Conservation (phyloP, 2,888 invertebrate species). For the Argynnis bischoffii region DNA sequence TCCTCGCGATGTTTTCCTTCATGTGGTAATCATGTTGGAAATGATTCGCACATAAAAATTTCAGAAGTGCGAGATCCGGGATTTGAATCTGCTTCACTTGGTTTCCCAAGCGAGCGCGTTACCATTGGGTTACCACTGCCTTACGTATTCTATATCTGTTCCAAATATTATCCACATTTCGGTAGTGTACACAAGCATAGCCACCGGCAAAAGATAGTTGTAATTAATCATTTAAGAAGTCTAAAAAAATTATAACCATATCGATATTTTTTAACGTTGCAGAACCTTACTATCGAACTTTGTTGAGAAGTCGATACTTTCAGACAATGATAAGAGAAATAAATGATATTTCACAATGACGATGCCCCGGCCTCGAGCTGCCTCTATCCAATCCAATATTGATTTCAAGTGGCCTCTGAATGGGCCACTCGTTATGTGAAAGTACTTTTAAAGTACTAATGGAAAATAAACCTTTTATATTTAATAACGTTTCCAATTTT, state of each 20-base stretch:
- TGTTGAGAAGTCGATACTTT: conserved; percentile 58
- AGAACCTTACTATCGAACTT: conserved; percentile 51
- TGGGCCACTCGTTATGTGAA: conserved; percentile 31
- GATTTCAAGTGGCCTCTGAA: conserved; percentile 39
- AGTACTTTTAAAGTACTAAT: conserved; percentile 32
- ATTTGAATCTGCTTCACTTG: too few relatives aligned
- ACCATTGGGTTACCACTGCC: too few relatives aligned
- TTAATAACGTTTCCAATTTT: conserved; percentile 19
- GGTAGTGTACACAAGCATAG: too few relatives aligned
- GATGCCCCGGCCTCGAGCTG: conserved; percentile 43
- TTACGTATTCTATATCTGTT: too few relatives aligned
- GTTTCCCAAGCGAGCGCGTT: too few relatives aligned
- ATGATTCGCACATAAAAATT: too few relatives aligned
- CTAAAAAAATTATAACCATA: background rate
- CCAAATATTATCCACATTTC: too few relatives aligned
- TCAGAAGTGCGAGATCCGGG: too few relatives aligned
- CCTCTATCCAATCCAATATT: conserved; percentile 43
- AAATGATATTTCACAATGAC: conserved; percentile 65
- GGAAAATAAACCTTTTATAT: conserved; percentile 25
- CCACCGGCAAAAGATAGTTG: too few relatives aligned
- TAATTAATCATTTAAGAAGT: too few relatives aligned
- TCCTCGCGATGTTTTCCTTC: too few relatives aligned
- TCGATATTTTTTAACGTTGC: background rate
- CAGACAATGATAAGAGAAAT: conserved; percentile 72
- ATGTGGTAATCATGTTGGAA: too few relatives aligned